Evolutionary conservation across 1,140 invertebrate genomes (phyloP).

Genomic region (Diachasma alloeum): DNA sequence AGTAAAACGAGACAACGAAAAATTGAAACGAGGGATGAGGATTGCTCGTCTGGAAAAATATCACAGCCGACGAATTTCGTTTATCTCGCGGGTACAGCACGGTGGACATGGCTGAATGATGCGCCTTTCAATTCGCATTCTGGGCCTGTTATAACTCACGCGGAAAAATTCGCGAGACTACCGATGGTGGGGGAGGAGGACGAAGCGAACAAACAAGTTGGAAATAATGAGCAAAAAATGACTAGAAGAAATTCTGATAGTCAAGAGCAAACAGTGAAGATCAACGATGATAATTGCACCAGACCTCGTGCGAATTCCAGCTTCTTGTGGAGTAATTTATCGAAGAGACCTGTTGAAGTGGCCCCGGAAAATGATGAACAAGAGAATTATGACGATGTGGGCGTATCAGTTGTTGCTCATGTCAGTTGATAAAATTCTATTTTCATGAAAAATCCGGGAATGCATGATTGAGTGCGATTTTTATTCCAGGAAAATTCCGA

Average conservation of each 20-base stretch:
- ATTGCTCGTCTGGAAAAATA: slow-evolving; percentile 37
- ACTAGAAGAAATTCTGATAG: too few species aligned
- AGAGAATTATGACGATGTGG: slow-evolving; percentile 53
- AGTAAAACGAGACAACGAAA: slow-evolving; percentile 26
- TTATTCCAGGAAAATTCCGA: slow-evolving; percentile 7
- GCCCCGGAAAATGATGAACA: slow-evolving; percentile 34
- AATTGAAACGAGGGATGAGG: slow-evolving; percentile 29
- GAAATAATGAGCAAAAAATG: too few species aligned
- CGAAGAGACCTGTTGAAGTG: background rate
- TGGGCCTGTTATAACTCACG: slow-evolving; percentile 48
- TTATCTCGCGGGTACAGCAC: slow-evolving; percentile 53
- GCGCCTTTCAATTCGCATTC: slow-evolving; percentile 1
- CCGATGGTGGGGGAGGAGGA: slow-evolving; percentile 12
- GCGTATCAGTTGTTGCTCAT: background rate
- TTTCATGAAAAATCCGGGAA: background rate
- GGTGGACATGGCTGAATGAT: slow-evolving; percentile 20
- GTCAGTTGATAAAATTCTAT: background rate
- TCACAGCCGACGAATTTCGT: slow-evolving; percentile 57
- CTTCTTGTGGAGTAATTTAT: slow-evolving; percentile 50
- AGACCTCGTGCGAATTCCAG: slow-evolving; percentile 43
- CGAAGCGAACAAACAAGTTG: background rate
- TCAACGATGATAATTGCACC: background rate
- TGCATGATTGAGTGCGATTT: background rate
- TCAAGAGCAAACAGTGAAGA: background rate
- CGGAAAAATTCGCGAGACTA: slow-evolving; percentile 47